These are phyloP conservation scores for Bergia puertoricense DNA, from an alignment of 92 coral and sea anemone genomes.

Conservation along the genomic window DNA sequence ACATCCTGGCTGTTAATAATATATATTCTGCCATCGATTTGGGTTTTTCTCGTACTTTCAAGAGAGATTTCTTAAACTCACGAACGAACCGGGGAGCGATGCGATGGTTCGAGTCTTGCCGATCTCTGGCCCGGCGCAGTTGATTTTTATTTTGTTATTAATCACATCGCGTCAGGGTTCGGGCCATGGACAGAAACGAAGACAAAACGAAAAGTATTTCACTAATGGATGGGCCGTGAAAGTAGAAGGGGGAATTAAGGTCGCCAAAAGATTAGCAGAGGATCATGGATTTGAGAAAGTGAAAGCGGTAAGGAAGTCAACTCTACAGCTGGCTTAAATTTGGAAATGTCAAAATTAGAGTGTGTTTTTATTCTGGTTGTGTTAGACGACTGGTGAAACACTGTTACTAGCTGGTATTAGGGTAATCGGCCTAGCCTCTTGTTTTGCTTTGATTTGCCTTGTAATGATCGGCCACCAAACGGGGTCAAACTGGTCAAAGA, in stretches of 20 bases:
- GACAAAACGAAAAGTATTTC: slow-evolving; percentile 66
- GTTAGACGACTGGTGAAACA: slow-evolving; percentile 34
- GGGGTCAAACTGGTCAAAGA: slow-evolving; percentile 40
- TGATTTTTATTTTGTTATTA: slow-evolving; percentile 51
- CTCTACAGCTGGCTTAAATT: background rate
- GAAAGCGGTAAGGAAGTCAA: slow-evolving; percentile 67
- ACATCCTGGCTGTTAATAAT: slow-evolving; percentile 48
- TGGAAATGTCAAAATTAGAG: slow-evolving; percentile 26
- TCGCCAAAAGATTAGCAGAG: slow-evolving; percentile 84
- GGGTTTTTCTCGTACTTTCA: slow-evolving; percentile 62
- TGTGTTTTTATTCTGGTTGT: slow-evolving; percentile 26
- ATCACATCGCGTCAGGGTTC: slow-evolving; percentile 49
- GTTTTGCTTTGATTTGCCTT: slow-evolving; percentile 28
- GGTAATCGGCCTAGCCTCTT: background rate
- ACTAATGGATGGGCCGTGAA: slow-evolving; percentile 99
- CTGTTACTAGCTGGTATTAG: slow-evolving; percentile 30
- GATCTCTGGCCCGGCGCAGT: slow-evolving; percentile 78
- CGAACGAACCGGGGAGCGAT: slow-evolving; percentile 81
- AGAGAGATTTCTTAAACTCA: slow-evolving; percentile 54
- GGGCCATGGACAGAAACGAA: slow-evolving; percentile 7
- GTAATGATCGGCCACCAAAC: slow-evolving; percentile 43
- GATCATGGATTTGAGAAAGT: slow-evolving; percentile 93
- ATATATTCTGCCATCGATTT: slow-evolving; percentile 48
- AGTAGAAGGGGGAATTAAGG: slow-evolving; percentile 82
- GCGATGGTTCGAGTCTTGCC: slow-evolving; percentile 89